Conservation (phyloP, 2,113 vertebrate genomes). For the Odontophorus gujanensis region DNA sequence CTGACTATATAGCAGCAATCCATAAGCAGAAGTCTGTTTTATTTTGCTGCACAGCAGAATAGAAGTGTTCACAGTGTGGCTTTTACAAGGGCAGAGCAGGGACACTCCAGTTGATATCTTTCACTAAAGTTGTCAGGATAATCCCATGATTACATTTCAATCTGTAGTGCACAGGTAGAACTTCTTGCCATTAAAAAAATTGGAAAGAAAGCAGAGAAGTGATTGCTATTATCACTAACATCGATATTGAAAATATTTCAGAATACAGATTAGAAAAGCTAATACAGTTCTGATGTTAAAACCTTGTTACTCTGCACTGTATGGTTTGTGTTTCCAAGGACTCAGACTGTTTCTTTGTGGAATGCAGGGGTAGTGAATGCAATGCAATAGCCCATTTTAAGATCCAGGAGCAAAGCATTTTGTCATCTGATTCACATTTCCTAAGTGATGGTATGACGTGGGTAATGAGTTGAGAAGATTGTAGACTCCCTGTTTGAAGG, state of each 20-base stretch:
- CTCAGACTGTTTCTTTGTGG: background rate
- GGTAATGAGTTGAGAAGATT: background rate
- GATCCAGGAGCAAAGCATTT: background rate
- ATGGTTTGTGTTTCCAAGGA: background rate
- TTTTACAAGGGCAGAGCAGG: background rate
- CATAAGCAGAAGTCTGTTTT: background rate
- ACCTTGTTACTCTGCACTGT: background rate
- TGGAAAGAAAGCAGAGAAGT: background rate
- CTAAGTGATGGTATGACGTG: rapidly evolving
- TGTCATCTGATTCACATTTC: background rate
- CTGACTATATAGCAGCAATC: background rate
- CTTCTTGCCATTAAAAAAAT: background rate
- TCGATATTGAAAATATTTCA: background rate
- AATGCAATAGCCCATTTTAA: background rate
- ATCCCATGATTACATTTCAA: background rate
- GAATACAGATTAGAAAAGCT: background rate
- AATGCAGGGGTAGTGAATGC: background rate
- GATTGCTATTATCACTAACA: background rate
- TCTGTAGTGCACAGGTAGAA: background rate
- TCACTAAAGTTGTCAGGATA: background rate
- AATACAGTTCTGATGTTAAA: background rate
- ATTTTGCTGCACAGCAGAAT: background rate
- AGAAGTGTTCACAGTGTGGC: background rate
- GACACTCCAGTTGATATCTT: background rate
- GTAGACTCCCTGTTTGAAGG: background rate